These are phyloP conservation scores for Abrostola tripartita DNA, from an alignment of 2,888 invertebrate genomes.

Conservation along the genomic window DNA sequence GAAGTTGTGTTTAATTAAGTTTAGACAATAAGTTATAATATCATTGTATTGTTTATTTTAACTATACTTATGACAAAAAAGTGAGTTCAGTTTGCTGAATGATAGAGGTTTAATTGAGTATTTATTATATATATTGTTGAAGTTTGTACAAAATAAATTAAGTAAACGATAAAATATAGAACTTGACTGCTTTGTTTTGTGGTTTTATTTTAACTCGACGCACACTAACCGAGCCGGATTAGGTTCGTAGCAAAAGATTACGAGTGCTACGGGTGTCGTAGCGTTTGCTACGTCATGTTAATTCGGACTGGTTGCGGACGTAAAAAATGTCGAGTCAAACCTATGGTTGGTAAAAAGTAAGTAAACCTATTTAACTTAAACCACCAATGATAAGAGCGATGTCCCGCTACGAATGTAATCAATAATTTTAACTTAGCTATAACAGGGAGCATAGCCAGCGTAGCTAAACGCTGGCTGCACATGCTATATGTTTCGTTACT, in stretches of 20 bases:
- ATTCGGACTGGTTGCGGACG: no score
- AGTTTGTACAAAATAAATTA: conserved; percentile 90
- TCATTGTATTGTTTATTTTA: conserved; percentile 86
- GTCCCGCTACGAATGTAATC: no score
- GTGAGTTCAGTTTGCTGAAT: conserved; percentile 89
- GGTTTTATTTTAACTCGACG: conserved; percentile 70
- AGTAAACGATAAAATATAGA: conserved; percentile 89
- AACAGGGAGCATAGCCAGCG: no score
- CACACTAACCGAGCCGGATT: neutral
- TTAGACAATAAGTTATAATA: conserved; percentile 88
- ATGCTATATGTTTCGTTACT: no score
- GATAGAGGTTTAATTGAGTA: conserved; percentile 89
- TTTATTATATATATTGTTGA: conserved; percentile 89
- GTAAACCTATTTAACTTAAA: no score
- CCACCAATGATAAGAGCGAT: no score
- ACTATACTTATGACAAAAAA: conserved; percentile 87
- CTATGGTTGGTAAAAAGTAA: no score
- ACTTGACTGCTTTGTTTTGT: conserved; percentile 87
- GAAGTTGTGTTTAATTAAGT: conserved; percentile 89
- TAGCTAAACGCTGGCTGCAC: no score
- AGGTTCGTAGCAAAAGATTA: neutral
- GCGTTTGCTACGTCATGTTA: no score
- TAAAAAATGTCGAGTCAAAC: no score
- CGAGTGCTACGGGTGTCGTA: no score
- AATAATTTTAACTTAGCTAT: no score